phyloP scores from a whole-genome alignment of 2,113 vertebrate species.

The Nothocercus julius region DNA sequence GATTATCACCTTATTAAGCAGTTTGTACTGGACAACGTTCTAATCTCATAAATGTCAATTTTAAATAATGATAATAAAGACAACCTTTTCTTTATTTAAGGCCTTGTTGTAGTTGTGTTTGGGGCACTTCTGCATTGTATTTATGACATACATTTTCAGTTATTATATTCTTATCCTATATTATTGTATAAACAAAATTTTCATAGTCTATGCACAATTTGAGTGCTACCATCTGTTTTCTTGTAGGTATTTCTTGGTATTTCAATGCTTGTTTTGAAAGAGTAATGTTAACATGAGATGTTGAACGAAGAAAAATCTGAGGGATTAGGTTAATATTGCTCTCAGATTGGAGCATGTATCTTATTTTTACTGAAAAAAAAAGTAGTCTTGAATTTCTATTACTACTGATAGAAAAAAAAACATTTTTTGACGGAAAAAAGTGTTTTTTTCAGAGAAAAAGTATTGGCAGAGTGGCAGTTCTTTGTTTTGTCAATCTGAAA shows the following conservation, averaged over 20 bases:
- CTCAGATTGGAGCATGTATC: not conserved
- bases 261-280: not conserved
- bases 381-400: not conserved
- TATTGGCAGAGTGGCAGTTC: not conserved
- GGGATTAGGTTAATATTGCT: not conserved
- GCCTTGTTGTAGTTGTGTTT: not conserved
- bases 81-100: not conserved
- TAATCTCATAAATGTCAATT: not conserved
- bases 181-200: not conserved
- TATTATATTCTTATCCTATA: not conserved
- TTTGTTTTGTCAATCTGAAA: not conserved
- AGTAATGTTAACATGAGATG: not conserved
- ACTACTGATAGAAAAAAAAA: not conserved
- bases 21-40: not conserved
- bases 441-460: not conserved
- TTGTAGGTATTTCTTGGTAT: not conserved
- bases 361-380: not conserved
- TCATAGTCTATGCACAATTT: not conserved
- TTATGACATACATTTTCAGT: not conserved
- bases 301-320: not conserved
- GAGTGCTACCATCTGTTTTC: not conserved
- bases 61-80: not conserved
- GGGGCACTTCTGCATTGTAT: not conserved
- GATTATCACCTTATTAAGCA: not conserved
- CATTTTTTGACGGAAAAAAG: not conserved